Conservation (phyloP, 2,113 vertebrate genomes). For the Lycaon pictus region DNA sequence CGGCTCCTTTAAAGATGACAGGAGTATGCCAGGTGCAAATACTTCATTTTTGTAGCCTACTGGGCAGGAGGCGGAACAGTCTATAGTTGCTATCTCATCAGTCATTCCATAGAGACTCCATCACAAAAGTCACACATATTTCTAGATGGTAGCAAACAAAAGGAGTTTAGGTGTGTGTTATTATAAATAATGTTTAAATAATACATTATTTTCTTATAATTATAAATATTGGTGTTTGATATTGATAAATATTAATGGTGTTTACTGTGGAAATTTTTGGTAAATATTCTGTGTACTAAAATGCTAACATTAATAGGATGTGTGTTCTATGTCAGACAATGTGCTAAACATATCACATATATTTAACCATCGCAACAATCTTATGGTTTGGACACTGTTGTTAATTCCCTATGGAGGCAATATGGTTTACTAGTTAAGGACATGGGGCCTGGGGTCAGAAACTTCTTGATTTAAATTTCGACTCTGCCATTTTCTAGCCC, state of each 20-base stretch:
- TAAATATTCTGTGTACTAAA: conserved; percentile 78
- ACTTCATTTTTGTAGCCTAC: conserved; percentile 63
- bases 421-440: conserved; percentile 50
- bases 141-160: conserved; percentile 68
- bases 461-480: conserved; percentile 64
- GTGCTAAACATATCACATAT: conserved; percentile 74
- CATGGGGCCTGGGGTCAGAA: conserved; percentile 40
- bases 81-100: conserved; percentile 39
- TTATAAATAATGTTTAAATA: conserved; percentile 78
- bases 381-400: conserved; percentile 61
- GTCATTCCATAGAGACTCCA: conserved; percentile 54
- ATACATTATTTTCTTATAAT: conserved; percentile 76
- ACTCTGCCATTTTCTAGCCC: conserved; percentile 59
- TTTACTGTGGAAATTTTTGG: conserved; percentile 80
- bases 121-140: conserved; percentile 62
- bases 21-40: conserved; percentile 57
- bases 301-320: conserved; percentile 75
- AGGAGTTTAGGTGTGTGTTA: conserved; percentile 68
- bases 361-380: conserved; percentile 60
- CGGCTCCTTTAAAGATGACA: conserved; percentile 60
- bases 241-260: conserved; percentile 77
- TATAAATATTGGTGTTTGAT: conserved; percentile 77
- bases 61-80: conserved; percentile 33
- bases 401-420: conserved; percentile 61
- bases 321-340: conserved; percentile 74